These are phyloP conservation scores for Lithosia quadra DNA, from an alignment of 2,888 invertebrate species.

Conservation along the genomic window DNA sequence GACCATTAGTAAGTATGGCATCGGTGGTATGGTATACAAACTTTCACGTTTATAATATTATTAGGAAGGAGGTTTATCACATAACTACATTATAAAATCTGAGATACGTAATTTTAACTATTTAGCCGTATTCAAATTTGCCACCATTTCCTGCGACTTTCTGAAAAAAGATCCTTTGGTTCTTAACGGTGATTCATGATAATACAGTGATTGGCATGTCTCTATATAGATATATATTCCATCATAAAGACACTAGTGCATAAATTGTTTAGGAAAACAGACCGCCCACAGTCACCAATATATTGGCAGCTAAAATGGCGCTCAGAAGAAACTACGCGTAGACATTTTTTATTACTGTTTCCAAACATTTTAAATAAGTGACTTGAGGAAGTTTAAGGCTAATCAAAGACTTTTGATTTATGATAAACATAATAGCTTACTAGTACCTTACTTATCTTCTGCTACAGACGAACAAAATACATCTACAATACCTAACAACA, in stretches of 20 bases:
- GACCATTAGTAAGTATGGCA: no score
- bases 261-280: slow-evolving; percentile 80
- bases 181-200: slow-evolving; percentile 16
- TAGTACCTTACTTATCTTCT: no score
- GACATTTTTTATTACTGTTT: slow-evolving; percentile 2
- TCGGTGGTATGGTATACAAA: no score
- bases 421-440: no score
- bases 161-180: slow-evolving; percentile 15
- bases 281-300: slow-evolving; percentile 71
- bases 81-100: no score
- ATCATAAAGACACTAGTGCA: slow-evolving; percentile 74
- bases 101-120: no score
- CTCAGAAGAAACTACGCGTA: slow-evolving; percentile 33
- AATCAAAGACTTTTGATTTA: no score
- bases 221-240: slow-evolving; percentile 57
- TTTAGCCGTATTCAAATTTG: no score
- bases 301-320: slow-evolving; percentile 61
- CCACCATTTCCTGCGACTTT: neutral
- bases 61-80: no score
- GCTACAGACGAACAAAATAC: no score
- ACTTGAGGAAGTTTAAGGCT: neutral
- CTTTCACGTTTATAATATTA: neutral
- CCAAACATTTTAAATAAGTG: neutral
- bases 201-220: slow-evolving; percentile 65
- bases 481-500: no score